These are phyloP conservation scores for Phocides pigmalion DNA, from an alignment of 1,140 invertebrate genomes.

Conservation along the genomic window DNA sequence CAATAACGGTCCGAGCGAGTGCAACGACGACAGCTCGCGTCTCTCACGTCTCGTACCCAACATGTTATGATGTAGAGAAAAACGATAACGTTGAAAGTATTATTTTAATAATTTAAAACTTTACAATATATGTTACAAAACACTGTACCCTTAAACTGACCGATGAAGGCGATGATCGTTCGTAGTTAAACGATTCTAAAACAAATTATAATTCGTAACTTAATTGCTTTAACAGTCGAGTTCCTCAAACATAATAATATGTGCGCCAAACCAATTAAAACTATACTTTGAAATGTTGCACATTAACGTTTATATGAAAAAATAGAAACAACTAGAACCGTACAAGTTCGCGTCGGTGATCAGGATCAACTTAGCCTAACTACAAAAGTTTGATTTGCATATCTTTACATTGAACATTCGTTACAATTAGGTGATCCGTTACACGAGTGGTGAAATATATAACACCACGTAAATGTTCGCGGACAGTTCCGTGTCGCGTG, in stretches of 20 bases:
- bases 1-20: constrained; percentile 36
- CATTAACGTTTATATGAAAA: background rate
- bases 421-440: background rate
- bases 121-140: constrained; percentile 55
- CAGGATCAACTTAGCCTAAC: background rate
- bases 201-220: no score
- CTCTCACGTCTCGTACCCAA: background rate
- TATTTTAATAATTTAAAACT: constrained; percentile 19
- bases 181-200: background rate
- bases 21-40: no score
- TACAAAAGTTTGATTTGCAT: constrained; percentile 5
- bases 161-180: constrained; percentile 41
- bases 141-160: constrained; percentile 68
- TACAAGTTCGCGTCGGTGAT: background rate
- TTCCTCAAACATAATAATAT: constrained; percentile 17
- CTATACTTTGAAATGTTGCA: background rate
- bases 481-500: background rate
- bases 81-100: constrained; percentile 53
- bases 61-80: constrained; percentile 32
- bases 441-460: background rate
- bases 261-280: background rate
- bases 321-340: background rate
- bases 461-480: background rate
- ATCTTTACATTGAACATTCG: background rate
- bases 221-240: background rate